Percentiles rank a stretch among this genome's conserved stretches.
Conservation (phyloP, 2,113 vertebrate genomes). For the Alethe diademata region DNA sequence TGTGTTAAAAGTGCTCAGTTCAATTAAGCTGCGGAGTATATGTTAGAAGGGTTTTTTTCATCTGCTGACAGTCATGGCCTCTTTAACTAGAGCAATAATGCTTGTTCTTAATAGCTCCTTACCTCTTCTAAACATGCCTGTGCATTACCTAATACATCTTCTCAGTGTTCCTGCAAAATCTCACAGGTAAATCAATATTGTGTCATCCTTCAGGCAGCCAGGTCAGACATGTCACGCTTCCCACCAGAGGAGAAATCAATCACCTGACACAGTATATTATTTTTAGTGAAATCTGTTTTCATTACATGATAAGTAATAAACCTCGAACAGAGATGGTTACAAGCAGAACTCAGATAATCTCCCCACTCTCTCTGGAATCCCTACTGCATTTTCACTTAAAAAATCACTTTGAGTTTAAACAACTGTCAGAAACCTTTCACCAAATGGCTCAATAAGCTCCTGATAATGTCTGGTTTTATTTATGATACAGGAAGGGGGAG, state of each 20-base stretch:
- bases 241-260: slow-evolving; percentile 27
- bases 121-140: background rate
- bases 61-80: background rate
- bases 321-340: background rate
- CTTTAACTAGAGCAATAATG: slow-evolving; percentile 14
- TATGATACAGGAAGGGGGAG: background rate
- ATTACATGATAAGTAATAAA: background rate
- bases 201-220: slow-evolving; percentile 16
- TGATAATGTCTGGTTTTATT: slow-evolving; percentile 4
- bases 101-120: background rate
- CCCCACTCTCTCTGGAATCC: background rate
- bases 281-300: slow-evolving; percentile 37
- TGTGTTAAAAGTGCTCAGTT: slow-evolving; percentile 11
- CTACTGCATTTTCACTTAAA: background rate
- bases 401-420: slow-evolving; percentile 1
- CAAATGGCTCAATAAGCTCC: background rate
- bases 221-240: slow-evolving; percentile 27
- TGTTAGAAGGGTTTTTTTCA: background rate
- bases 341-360: background rate
- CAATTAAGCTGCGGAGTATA: slow-evolving; percentile 11
- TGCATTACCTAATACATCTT: slow-evolving; percentile 13
- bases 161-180: background rate
- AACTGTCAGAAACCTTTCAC: slow-evolving; percentile 40
- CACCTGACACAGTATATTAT: background rate
- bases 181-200: slow-evolving; percentile 32